Conservation (phyloP, 64 coral and sea anemone species). For the Stichodactyla helianthus region DNA sequence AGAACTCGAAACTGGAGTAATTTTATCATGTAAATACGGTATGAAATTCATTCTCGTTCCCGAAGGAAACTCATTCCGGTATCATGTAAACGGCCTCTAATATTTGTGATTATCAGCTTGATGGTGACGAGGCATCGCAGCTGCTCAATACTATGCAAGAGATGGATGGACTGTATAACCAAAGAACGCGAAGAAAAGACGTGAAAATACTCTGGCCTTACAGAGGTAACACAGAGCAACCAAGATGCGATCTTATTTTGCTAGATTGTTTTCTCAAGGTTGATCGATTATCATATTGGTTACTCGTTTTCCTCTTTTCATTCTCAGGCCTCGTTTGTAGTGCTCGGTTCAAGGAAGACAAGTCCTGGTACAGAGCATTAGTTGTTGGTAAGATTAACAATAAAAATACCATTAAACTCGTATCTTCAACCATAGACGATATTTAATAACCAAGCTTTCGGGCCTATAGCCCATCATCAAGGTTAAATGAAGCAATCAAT, state of each 20-base stretch:
- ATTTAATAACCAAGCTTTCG: too few species aligned
- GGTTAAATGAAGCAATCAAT: too few species aligned
- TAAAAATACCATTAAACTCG: too few species aligned
- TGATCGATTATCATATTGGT: background rate
- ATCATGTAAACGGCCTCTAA: background rate
- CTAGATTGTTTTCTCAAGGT: background rate
- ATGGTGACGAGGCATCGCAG: background rate
- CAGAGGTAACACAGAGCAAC: constrained; percentile 8
- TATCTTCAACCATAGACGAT: too few species aligned
- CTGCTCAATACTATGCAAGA: constrained; percentile 36
- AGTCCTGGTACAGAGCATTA: constrained; percentile 89
- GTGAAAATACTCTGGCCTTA: constrained; percentile 57
- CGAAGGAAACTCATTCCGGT: too few species aligned
- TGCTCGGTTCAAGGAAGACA: constrained; percentile 80
- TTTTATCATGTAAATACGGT: too few species aligned
- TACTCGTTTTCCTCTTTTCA: background rate
- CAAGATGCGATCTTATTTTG: background rate
- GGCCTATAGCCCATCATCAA: too few species aligned
- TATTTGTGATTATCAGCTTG: background rate
- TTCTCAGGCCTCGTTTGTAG: constrained; percentile 80
- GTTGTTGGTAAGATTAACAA: constrained; percentile 46
- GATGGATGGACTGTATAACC: constrained; percentile 33
- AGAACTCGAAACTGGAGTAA: too few species aligned
- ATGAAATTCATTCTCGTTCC: too few species aligned
- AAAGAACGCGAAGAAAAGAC: constrained; percentile 22